Evolutionary conservation across 2,888 invertebrate genomes (phyloP).

Genomic region (Microplitis manilae): DNA sequence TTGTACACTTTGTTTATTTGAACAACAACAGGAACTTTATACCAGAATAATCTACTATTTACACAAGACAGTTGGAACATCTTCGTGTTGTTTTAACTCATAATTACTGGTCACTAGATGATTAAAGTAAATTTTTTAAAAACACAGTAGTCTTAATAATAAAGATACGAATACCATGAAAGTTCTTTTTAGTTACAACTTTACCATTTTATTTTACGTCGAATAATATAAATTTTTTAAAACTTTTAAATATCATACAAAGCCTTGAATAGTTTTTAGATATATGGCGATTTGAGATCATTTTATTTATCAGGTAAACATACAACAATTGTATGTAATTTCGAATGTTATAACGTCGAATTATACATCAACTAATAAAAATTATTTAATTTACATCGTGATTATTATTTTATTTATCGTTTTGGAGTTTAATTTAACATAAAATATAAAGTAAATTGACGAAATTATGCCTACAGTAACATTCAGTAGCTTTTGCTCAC

Average conservation of each 20-base stretch:
- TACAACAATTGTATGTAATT: conserved; percentile 65
- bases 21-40: no score
- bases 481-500: conserved; percentile 6
- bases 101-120: no score
- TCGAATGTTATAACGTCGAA: conserved; percentile 60
- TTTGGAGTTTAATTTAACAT: conserved; percentile 23
- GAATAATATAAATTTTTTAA: neutral
- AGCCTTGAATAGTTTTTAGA: conserved; percentile 31
- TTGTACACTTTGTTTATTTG: no score
- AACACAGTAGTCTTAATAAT: neutral
- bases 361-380: conserved; percentile 57
- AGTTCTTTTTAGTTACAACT: neutral
- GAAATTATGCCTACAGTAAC: conserved; percentile 31
- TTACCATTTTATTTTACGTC: neutral
- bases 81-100: no score
- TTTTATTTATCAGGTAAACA: conserved; percentile 66
- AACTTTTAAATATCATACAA: neutral
- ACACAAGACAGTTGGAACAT: no score
- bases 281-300: conserved; percentile 61
- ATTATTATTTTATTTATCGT: conserved; percentile 31
- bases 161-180: neutral
- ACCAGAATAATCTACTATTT: no score
- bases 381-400: conserved; percentile 50
- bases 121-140: no score
- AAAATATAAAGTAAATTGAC: conserved; percentile 8